phyloP scores from a whole-genome alignment of 1,140 invertebrate genomes.

The roundworm (Caenorhabditis elegans) region DNA sequence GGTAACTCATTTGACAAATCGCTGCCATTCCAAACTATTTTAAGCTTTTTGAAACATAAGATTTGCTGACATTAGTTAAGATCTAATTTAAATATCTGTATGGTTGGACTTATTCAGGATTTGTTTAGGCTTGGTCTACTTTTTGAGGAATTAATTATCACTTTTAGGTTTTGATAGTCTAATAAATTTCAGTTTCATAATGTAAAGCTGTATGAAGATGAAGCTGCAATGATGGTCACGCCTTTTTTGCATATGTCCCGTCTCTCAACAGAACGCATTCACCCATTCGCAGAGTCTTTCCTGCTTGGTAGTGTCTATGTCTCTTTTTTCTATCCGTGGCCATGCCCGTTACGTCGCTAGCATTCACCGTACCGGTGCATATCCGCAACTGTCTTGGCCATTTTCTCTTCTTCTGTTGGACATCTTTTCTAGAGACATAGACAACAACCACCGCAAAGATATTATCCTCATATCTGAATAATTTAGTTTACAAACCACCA shows the following conservation, averaged over 20 bases:
- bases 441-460: slow-evolving; percentile 12
- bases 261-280: slow-evolving; percentile 6
- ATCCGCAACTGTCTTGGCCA: slow-evolving; percentile 14
- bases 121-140: too few species aligned
- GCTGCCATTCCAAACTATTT: too few species aligned
- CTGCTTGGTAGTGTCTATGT: neutral
- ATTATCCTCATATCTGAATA: slow-evolving; percentile 30
- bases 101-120: too few species aligned
- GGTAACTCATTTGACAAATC: too few species aligned
- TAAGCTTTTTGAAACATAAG: too few species aligned
- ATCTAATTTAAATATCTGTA: too few species aligned
- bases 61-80: too few species aligned
- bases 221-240: neutral
- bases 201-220: neutral
- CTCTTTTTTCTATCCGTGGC: neutral
- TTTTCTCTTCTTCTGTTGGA: neutral
- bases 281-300: slow-evolving; percentile 14
- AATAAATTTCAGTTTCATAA: too few species aligned
- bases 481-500: slow-evolving; percentile 20
- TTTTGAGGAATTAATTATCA: too few species aligned
- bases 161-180: too few species aligned
- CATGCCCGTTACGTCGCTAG: slow-evolving; percentile 12
- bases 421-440: neutral
- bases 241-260: neutral
- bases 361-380: slow-evolving; percentile 19